Conservation (phyloP, 1,140 invertebrate genomes). For the Eupeodes corollae region DNA sequence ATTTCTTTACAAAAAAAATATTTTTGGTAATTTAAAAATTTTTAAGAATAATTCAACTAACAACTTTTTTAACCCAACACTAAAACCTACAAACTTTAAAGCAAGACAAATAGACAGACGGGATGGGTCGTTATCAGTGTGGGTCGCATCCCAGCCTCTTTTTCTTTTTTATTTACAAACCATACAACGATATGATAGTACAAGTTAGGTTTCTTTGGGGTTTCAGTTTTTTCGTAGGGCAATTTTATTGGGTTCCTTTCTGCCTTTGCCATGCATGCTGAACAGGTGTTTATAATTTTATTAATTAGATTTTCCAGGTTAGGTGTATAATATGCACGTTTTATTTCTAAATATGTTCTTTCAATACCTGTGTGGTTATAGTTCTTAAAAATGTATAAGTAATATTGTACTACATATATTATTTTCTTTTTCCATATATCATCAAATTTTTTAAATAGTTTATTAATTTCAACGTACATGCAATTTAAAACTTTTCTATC, state of each 20-base stretch:
- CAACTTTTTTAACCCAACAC: too few relatives aligned
- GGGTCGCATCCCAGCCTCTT: too few relatives aligned
- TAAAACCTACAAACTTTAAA: too few relatives aligned
- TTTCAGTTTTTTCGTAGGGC: conserved; percentile 1
- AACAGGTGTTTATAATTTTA: conserved; percentile 11
- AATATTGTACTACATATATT: too few relatives aligned
- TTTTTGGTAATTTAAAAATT: too few relatives aligned
- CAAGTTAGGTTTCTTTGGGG: neutral
- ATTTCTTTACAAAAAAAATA: too few relatives aligned
- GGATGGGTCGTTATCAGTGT: too few relatives aligned
- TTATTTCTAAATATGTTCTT: neutral
- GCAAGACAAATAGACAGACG: too few relatives aligned
- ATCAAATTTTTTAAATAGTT: conserved; percentile 3
- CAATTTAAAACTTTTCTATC: neutral
- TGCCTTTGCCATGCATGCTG: conserved; percentile 10
- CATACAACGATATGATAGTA: neutral
- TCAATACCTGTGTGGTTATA: conserved; percentile 1
- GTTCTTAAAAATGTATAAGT: too few relatives aligned
- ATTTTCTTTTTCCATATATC: neutral
- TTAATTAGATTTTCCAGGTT: conserved; percentile 9
- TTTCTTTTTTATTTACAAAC: too few relatives aligned
- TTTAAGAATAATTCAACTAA: too few relatives aligned
- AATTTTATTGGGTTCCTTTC: conserved; percentile 9
- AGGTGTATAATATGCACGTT: conserved; percentile 2
- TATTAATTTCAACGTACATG: neutral